Conservation (phyloP, 2,113 vertebrate species). For the Sylvia atricapilla region DNA sequence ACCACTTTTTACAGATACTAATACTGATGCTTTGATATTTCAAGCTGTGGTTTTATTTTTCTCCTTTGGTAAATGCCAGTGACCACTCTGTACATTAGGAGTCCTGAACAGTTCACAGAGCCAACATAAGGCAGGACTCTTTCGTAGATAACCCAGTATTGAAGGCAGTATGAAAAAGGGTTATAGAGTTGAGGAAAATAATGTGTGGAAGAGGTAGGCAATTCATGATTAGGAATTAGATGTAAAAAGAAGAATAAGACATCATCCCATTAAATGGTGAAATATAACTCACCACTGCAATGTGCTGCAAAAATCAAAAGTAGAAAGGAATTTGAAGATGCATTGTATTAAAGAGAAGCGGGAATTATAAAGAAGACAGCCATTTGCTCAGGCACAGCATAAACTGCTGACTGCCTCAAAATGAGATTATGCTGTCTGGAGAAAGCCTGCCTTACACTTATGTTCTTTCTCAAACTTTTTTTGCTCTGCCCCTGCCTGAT, state of each 20-base stretch:
- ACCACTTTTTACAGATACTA: background rate
- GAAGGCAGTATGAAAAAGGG: background rate
- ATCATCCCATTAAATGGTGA: background rate
- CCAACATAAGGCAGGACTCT: background rate
- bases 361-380: background rate
- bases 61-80: background rate
- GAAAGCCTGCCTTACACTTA: background rate
- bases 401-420: background rate
- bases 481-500: background rate
- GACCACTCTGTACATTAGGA: background rate
- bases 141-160: background rate
- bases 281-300: background rate
- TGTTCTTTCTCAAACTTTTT: background rate
- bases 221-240: background rate
- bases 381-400: background rate
- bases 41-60: background rate
- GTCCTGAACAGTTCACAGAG: background rate
- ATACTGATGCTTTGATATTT: background rate
- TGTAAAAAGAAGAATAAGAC: background rate
- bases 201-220: background rate
- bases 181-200: background rate
- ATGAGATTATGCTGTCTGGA: background rate
- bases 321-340: background rate
- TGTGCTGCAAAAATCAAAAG: background rate
- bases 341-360: background rate